phyloP scores from a whole-genome alignment of 2,888 invertebrate species.

The Nipponacmea schrenckii region DNA sequence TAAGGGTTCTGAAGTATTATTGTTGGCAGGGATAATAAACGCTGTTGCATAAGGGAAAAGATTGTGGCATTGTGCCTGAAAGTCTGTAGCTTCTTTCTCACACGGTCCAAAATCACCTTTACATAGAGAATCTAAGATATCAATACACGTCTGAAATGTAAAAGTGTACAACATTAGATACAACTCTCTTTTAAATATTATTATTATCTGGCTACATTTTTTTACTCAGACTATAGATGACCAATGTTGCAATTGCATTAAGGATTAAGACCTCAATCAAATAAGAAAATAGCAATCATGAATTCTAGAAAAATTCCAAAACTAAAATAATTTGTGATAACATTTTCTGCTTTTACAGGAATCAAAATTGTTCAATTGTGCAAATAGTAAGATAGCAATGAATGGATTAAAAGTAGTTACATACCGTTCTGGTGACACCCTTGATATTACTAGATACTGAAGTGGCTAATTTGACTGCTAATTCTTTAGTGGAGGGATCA shows the following conservation, averaged over 20 bases:
- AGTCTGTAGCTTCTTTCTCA: constrained; percentile 75
- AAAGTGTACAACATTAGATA: constrained; percentile 8
- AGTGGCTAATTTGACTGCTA: constrained; percentile 74
- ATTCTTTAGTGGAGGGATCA: constrained; percentile 76
- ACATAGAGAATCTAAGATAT: constrained; percentile 81
- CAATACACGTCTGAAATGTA: constrained; percentile 78
- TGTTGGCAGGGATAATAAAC: constrained; percentile 49
- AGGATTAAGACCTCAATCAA: no score
- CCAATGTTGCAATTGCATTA: no score
- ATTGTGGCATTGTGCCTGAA: constrained; percentile 78
- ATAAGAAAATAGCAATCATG: no score
- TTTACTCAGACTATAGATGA: no score
- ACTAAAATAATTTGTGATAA: no score
- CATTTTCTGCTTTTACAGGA: no score
- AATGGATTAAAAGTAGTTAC: constrained; percentile 23
- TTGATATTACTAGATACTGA: constrained; percentile 66
- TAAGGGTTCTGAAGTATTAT: constrained; percentile 43
- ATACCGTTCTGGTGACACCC: constrained; percentile 72
- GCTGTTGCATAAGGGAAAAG: constrained; percentile 82
- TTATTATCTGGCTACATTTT: no score
- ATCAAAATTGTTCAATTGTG: no score
- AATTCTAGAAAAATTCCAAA: no score
- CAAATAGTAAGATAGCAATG: no score
- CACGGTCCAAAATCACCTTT: constrained; percentile 83
- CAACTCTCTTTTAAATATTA: not conserved